Conservation (phyloP, 2,113 vertebrate species). For the Brienomyrus longianalis region DNA sequence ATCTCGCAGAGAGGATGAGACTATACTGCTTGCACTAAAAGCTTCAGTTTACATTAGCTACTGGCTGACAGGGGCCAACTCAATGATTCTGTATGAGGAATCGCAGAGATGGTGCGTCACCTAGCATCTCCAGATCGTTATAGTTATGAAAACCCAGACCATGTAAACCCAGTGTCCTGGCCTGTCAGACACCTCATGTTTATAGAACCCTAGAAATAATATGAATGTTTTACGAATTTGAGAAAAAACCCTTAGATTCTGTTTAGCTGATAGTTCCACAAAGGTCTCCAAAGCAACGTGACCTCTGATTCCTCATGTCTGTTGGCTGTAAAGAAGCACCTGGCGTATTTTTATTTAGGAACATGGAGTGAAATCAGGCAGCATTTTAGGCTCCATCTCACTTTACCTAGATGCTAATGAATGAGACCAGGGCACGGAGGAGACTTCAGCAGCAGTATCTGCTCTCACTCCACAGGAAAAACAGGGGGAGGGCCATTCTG, state of each 20-base stretch:
- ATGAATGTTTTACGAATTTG: neutral
- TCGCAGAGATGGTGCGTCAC: conserved; percentile 7
- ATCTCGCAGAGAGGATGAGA: neutral
- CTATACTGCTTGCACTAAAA: neutral
- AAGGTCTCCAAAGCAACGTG: neutral
- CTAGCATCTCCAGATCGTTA: neutral
- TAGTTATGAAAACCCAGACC: neutral
- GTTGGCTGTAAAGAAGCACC: neutral
- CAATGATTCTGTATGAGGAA: neutral
- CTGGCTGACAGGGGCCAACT: neutral
- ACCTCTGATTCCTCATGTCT: too few relatives aligned
- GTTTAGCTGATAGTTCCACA: neutral
- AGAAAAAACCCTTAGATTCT: neutral
- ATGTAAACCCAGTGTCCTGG: neutral
- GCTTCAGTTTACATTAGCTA: neutral
- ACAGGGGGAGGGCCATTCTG: neutral
- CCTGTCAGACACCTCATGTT: neutral
- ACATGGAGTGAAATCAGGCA: neutral
- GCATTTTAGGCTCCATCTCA: neutral
- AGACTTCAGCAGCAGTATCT: neutral
- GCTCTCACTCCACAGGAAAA: neutral
- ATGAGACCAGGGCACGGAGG: neutral
- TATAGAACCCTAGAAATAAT: neutral
- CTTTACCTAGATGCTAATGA: neutral
- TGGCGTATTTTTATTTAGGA: neutral